Evolutionary conservation across 2,113 vertebrate species (phyloP).

Genomic region (Crotalus viridis): DNA sequence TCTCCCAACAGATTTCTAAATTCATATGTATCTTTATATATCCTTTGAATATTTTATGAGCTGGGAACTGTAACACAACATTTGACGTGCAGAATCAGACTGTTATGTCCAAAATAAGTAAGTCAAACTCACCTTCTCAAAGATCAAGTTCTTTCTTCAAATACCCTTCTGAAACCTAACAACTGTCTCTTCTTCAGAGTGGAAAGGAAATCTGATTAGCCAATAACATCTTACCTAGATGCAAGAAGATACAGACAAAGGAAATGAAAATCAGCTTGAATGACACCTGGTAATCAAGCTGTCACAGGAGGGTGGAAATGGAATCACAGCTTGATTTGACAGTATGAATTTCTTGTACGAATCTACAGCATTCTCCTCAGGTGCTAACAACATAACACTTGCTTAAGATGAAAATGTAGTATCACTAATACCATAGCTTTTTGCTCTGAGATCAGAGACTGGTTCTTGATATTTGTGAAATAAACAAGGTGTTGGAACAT

Average conservation of each 20-base stretch:
- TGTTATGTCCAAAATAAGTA: background rate
- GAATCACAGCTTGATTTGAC: slow-evolving; percentile 28
- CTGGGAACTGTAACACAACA: background rate
- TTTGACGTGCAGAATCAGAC: background rate
- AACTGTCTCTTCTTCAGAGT: background rate
- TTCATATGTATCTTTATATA: background rate
- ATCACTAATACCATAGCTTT: background rate
- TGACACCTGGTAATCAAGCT: slow-evolving; percentile 22
- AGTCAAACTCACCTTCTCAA: background rate
- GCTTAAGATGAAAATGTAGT: slow-evolving; percentile 2
- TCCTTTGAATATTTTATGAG: background rate
- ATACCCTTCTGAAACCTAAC: background rate
- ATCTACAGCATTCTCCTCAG: background rate
- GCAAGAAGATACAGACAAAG: background rate
- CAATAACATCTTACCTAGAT: slow-evolving; percentile 4
- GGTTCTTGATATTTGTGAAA: background rate
- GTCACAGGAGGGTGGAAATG: slow-evolving; percentile 10
- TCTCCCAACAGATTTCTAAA: background rate
- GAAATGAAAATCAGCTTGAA: slow-evolving; percentile 22
- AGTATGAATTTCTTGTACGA: background rate
- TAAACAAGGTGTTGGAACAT: background rate
- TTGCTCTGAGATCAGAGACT: background rate
- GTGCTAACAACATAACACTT: background rate
- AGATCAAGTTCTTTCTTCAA: background rate
- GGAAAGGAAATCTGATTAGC: background rate